Evolutionary conservation across 2,888 invertebrate species (phyloP), one percentile per base, ranked within the genome.

Genomic region (Ectropis crepuscularia): DNA sequence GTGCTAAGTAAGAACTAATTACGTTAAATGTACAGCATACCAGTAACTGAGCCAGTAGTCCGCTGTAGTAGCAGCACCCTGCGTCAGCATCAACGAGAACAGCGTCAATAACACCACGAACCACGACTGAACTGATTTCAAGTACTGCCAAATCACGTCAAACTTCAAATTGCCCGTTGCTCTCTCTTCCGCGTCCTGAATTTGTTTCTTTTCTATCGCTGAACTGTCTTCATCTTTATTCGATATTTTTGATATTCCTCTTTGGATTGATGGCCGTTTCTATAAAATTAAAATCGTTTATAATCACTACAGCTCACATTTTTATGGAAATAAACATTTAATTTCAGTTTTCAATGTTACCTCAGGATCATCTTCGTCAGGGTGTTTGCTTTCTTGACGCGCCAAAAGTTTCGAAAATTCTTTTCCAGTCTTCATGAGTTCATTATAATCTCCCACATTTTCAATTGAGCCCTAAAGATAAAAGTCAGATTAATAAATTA

Each of bases 1-100:
- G 5, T 41, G 7, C 41, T 7, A 5, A 7, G 41, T 10, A 41
- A 10, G 41, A 10, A 41, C 41, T 41, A 10, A 9, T 9, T 41
- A 7, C 5, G 41, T 7, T 6, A 9, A 8, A 6, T 9, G 7
- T 41, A 9, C 9, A 39, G 54, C 76, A 73, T 81, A 95, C 96
- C 96, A 97, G 75, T 94, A 95, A 71, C 96, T 95, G 0, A 97
- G 92, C 93, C 96, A 97, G 74, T 94, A 96, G 76, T 97, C 97
- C 0, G 95, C 93, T 0, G 94, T 94, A 11, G 95, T 96, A 0
- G 95, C 95, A 16, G 94, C 85, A 0, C 89, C 81, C 79, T 96
- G 96, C 0, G 95, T 93, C 5, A 95, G 55, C 0, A 95, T n/a
- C 47, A 95, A 92, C 0, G 94, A 80, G 0, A 92, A 5, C 0